Evolutionary conservation across 1,140 invertebrate genomes (phyloP).

Genomic region (Drosophila nannoptera): DNA sequence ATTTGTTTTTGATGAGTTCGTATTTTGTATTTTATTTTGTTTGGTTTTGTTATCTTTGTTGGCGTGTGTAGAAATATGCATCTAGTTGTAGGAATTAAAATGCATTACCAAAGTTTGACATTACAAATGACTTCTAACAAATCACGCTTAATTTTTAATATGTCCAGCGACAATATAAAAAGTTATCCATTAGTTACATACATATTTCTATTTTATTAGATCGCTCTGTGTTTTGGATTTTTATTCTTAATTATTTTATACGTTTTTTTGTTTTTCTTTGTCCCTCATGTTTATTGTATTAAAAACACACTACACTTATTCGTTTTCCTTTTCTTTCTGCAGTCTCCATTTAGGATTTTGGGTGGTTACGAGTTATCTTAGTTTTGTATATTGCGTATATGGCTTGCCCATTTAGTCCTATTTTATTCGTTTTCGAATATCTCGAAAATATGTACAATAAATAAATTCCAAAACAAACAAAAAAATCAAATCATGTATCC

Average conservation of each 20-base stretch:
- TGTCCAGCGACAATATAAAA: slow-evolving; percentile 70
- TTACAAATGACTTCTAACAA: slow-evolving; percentile 68
- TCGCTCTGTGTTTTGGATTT: neutral
- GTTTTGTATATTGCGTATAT: slow-evolving; percentile 67
- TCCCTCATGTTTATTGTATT: slow-evolving; percentile 59
- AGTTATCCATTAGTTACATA: slow-evolving; percentile 65
- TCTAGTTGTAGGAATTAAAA: slow-evolving; percentile 65
- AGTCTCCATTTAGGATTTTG: slow-evolving; percentile 76
- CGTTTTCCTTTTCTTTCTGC: slow-evolving; percentile 52
- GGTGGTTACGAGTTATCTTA: slow-evolving; percentile 75
- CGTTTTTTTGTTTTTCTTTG: slow-evolving; percentile 14
- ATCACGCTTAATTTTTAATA: slow-evolving; percentile 64
- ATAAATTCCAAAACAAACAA: slow-evolving; percentile 13
- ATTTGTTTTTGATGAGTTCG: slow-evolving; percentile 35
- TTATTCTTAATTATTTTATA: slow-evolving; percentile 18
- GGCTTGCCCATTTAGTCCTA: slow-evolving; percentile 47
- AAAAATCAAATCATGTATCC: slow-evolving; percentile 23
- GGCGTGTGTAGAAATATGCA: slow-evolving; percentile 32
- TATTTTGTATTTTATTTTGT: slow-evolving; percentile 17
- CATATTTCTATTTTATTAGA: slow-evolving; percentile 27
- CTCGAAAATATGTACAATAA: slow-evolving; percentile 28
- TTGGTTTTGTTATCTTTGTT: slow-evolving; percentile 16
- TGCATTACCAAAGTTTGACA: slow-evolving; percentile 70
- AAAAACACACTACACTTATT: slow-evolving; percentile 67
- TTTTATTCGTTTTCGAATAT: slow-evolving; percentile 33